These are phyloP conservation scores for Gerris lacustris DNA, from an alignment of 2,888 invertebrate species.

Conservation along the genomic window DNA sequence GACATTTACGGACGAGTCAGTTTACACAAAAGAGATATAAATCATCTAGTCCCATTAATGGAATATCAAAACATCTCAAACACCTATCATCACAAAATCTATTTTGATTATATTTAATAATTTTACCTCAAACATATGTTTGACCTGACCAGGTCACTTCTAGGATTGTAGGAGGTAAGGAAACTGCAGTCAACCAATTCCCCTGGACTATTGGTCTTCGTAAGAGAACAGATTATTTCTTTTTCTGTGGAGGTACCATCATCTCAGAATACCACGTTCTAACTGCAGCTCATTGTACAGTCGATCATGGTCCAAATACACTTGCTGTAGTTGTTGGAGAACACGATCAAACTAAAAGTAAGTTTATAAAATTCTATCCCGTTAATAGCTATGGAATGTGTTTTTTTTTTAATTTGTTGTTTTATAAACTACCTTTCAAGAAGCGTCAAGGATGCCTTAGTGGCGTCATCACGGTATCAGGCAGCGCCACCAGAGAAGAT, in stretches of 20 bases:
- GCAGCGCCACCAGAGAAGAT: too few relatives aligned
- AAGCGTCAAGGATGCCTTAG: too few relatives aligned
- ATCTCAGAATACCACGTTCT: conserved; percentile 7
- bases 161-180: neutral
- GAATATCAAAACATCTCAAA: too few relatives aligned
- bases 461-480: too few relatives aligned
- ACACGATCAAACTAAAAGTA: neutral
- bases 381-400: neutral
- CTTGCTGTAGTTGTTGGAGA: conserved; percentile 4
- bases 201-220: neutral
- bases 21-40: too few relatives aligned
- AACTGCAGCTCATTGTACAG: conserved; percentile 10
- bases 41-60: too few relatives aligned
- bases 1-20: too few relatives aligned
- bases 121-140: too few relatives aligned
- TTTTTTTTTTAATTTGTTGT: neutral
- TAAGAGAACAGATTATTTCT: neutral
- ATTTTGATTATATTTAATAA: too few relatives aligned
- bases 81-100: too few relatives aligned
- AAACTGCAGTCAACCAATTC: neutral
- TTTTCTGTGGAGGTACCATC: conserved; percentile 8
- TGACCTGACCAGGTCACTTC: neutral
- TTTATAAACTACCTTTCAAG: too few relatives aligned
- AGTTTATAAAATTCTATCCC: neutral
- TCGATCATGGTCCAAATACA: neutral